Conservation (phyloP, 2,888 invertebrate genomes). For the Gymnocheta viridis region DNA sequence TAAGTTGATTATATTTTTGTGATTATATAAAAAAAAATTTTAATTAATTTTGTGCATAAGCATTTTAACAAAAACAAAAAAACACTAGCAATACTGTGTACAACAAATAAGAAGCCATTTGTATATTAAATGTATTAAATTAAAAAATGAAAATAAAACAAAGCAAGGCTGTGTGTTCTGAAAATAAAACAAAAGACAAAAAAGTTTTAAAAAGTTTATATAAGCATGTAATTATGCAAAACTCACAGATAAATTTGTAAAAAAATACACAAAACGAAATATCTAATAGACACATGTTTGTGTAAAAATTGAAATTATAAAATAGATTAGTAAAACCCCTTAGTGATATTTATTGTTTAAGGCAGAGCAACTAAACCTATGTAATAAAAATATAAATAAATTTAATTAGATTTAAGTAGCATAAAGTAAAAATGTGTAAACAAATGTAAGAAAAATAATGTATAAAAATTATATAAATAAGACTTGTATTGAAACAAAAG, state of each 20-base stretch:
- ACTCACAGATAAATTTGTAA: constrained; percentile 36
- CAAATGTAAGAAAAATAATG: constrained; percentile 27
- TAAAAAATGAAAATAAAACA: constrained; percentile 77
- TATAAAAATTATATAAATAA: constrained; percentile 41
- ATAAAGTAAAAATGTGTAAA: constrained; percentile 37
- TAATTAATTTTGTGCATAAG: constrained; percentile 42
- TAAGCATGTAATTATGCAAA: constrained; percentile 31
- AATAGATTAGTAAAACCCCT: constrained; percentile 45
- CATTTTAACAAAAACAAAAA: constrained; percentile 12
- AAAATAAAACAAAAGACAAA: constrained; percentile 69
- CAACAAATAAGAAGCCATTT: constrained; percentile 50
- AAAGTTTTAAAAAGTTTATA: constrained; percentile 53
- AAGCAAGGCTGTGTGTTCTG: constrained; percentile 81
- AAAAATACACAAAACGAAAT: constrained; percentile 28
- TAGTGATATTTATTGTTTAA: constrained; percentile 65
- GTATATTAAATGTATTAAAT: constrained; percentile 77
- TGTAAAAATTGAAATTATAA: not conserved
- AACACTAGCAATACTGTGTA: not conserved
- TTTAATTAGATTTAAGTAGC: constrained; percentile 53
- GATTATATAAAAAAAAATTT: not conserved
- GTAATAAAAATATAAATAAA: constrained; percentile 36
- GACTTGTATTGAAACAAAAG: constrained; percentile 61
- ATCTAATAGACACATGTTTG: not conserved
- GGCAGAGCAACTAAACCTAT: constrained; percentile 28
- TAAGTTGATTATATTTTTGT: not conserved